Base-by-base conservation (phyloP, 1,140 invertebrate species). In the Metaphire vulgaris region DNA sequence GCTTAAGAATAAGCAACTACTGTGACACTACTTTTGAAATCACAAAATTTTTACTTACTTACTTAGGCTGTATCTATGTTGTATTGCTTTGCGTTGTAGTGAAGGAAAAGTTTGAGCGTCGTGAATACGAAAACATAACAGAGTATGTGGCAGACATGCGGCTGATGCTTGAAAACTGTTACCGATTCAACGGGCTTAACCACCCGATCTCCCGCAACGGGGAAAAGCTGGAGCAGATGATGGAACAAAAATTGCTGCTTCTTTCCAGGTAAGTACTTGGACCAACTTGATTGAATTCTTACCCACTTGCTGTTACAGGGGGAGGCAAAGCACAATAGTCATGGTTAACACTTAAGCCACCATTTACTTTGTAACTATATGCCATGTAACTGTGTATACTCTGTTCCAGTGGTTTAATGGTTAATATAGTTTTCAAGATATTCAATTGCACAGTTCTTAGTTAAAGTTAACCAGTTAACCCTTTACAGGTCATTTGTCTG, bases 101-200 rank as follows among this genome's bases (percentile, higher is more conserved):
- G 80, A 82, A 86, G 77, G 81, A 85, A 41, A 87, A 88, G 74
- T 86, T 89, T 80, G 77, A 84, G 29, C 79, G 79, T 2, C 80
- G 81, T 16, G 78, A 86, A 28, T 89, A 89, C 79, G 78, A 78
- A 0, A 83, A 79, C 21, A 84, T 89, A 26, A 87, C 84, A 30
- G 83, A 88, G 31, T 83, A 88, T 81, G 83, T 89, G 15, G 82
- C 81, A n/a, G 88, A 89, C 78, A 81, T 89, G 41, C 83, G 87
- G 29, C 80, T 86, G 15, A 88, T 89, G 84, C 79, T 89, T 31
- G 87, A 89, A 77, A 89, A 89, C 76, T 88, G 88, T 77, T 88
- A 88, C 76, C 83, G 85, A 15, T 89, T 85, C 81, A 88, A 87
- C 82, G 88, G 88, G 69, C 83, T 84, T 1, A 81, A 84, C 74